Percentiles rank a stretch among this genome's conserved stretches.
These are phyloP conservation scores for Procapra przewalskii DNA, from an alignment of 2,113 vertebrate genomes.

Conservation along the genomic window DNA sequence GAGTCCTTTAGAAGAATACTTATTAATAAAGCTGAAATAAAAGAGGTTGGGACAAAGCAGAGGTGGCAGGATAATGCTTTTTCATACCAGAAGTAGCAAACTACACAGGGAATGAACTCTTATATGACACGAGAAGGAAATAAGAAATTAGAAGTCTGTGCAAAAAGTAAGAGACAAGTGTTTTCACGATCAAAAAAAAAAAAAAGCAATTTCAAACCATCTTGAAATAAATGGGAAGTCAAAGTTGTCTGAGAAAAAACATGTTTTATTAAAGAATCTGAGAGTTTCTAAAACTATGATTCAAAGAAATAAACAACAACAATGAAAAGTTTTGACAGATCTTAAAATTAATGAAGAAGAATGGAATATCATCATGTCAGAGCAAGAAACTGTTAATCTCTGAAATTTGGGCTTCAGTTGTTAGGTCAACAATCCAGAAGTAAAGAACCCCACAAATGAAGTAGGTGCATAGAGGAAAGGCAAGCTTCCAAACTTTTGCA, in stretches of 20 bases:
- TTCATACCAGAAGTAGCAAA: not conserved
- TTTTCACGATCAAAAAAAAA: not conserved
- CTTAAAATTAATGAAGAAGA: slow-evolving; percentile 27
- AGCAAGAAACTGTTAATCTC: not conserved
- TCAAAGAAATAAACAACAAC: not conserved
- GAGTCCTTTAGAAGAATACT: not conserved
- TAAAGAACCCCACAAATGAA: not conserved
- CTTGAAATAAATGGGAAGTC: slow-evolving; percentile 5
- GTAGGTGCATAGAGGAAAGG: not conserved
- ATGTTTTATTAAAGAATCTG: slow-evolving; percentile 18
- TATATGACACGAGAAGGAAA: not conserved
- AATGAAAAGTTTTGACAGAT: not conserved
- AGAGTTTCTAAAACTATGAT: not conserved
- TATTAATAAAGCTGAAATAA: not conserved
- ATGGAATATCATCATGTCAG: not conserved
- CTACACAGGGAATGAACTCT: not conserved
- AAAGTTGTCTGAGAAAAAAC: not conserved
- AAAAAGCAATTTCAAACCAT: not conserved
- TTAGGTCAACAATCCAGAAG: not conserved
- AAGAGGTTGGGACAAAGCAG: not conserved
- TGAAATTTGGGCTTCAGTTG: not conserved
- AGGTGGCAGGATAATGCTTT: not conserved
- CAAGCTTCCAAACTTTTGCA: not conserved
- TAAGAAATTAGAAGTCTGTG: not conserved
- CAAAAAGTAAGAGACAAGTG: not conserved